Evolutionary conservation across 2,113 vertebrate genomes (phyloP), one percentile per base, ranked within the genome.

Genomic region (Arothron firmamentum): DNA sequence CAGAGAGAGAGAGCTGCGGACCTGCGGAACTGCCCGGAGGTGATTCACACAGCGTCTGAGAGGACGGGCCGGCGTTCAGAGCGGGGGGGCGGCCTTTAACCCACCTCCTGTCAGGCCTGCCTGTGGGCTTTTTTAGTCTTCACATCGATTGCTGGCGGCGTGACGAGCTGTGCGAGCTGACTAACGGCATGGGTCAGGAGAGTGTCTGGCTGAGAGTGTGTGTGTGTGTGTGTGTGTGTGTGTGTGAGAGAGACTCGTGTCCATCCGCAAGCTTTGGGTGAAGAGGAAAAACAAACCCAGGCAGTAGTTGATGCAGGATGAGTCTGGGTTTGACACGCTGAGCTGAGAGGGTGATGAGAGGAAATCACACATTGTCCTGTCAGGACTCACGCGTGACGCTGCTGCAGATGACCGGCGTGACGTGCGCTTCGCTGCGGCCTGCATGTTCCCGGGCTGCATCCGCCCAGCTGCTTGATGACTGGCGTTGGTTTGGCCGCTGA

Each of bases 11-110:
- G 59, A 93, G 90, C 82, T 96, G 94, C 3, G 93, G 94, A 48
- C 93, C 93, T 0, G 90, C 92, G 0, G 92, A 93, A 49, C 87
- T 94, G 55, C 92, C 90, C 0, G 93, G 93, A 94, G 94, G 94
- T 95, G 86, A 89, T 21, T 51, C 47, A 54, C 3, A 19, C 13
- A 50, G 15, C 16, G 5, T 3, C 12, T 43, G 42, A 45, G 43
- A 45, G 43, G 43, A 16, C 4, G 12, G 43, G 12, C 12, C 3
- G 21, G 43, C 43, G 3, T 13, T 2, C 43, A 45, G 43, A 6
- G 16, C 16, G 43, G 25, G 6, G 25, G 25, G 25, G 5, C 25
- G n/a, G n/a, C n/a, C n/a, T 28, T 28, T 28, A 28, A 28, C 28
- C 28, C 28, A 12, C 8, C 11, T 9, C 6, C 6, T 17, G 14